Evolutionary conservation across 2,797 vertebrate species (phyloP).

Genomic region (Rhynchonycteris naso): DNA sequence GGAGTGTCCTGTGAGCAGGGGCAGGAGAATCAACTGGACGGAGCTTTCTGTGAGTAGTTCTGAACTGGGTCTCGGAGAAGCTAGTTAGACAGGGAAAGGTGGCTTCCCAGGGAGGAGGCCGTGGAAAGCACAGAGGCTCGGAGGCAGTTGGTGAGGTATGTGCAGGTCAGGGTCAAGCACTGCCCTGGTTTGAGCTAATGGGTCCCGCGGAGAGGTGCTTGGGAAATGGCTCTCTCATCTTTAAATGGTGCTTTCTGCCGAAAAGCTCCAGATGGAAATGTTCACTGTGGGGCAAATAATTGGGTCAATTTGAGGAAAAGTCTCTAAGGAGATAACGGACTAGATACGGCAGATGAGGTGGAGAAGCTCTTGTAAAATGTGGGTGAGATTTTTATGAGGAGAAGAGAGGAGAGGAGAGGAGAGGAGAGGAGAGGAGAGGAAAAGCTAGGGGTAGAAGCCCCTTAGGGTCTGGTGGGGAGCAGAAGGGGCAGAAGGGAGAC

Average conservation of each 20-base stretch:
- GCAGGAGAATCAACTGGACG: background rate
- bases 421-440: background rate
- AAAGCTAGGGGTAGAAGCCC: background rate
- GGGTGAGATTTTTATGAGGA: background rate
- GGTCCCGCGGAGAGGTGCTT: background rate
- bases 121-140: background rate
- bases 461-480: background rate
- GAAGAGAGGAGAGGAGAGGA: background rate
- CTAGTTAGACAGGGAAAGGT: background rate
- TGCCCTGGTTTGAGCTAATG: background rate
- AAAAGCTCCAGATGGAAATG: background rate
- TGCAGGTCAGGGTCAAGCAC: background rate
- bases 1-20: background rate
- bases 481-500: background rate
- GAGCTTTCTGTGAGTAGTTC: background rate
- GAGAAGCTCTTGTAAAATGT: background rate
- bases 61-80: background rate
- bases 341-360: background rate
- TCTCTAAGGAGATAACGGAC: background rate
- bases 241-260: background rate
- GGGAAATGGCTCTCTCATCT: background rate
- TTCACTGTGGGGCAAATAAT: background rate
- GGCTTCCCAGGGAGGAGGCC: background rate
- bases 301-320: background rate
- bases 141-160: background rate